Percentiles rank a stretch among this genome's conserved stretches.
These are phyloP conservation scores for Odontesthes bonariensis DNA, from an alignment of 2,113 vertebrate species.

Conservation along the genomic window DNA sequence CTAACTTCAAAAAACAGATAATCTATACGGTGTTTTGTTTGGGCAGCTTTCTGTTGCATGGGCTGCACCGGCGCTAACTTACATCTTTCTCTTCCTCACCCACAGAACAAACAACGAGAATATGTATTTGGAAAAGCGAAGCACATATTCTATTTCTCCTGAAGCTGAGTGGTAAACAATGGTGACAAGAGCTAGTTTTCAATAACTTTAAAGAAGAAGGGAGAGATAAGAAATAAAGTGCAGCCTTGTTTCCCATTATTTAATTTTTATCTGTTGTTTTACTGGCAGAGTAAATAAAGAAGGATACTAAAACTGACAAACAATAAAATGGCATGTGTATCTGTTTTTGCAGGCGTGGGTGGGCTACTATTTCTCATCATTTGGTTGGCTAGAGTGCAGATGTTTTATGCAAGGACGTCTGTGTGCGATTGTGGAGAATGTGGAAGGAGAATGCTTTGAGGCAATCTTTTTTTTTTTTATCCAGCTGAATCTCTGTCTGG, in stretches of 20 bases:
- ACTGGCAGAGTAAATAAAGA: constrained; percentile 48
- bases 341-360: constrained; percentile 40
- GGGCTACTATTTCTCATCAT: constrained; percentile 29
- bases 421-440: constrained; percentile 25
- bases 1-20: too few relatives aligned
- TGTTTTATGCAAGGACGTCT: constrained; percentile 31
- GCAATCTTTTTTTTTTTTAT: constrained; percentile 63
- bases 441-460: constrained; percentile 62
- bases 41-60: background rate
- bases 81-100: background rate
- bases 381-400: constrained; percentile 10
- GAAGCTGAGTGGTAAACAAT: constrained; percentile 45
- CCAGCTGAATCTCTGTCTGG: constrained; percentile 69
- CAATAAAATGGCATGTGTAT: constrained; percentile 34
- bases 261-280: constrained; percentile 42
- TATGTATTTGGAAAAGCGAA: constrained; percentile 30
- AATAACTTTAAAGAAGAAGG: constrained; percentile 53
- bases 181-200: constrained; percentile 63
- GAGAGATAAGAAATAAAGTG: constrained; percentile 56
- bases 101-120: constrained; percentile 19
- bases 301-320: constrained; percentile 65
- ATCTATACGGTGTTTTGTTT: background rate
- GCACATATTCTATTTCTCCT: constrained; percentile 27
- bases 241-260: constrained; percentile 51
- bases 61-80: background rate